Base-by-base conservation (phyloP, 2,797 vertebrate genomes). In the Mormyrops boulengeri region DNA sequence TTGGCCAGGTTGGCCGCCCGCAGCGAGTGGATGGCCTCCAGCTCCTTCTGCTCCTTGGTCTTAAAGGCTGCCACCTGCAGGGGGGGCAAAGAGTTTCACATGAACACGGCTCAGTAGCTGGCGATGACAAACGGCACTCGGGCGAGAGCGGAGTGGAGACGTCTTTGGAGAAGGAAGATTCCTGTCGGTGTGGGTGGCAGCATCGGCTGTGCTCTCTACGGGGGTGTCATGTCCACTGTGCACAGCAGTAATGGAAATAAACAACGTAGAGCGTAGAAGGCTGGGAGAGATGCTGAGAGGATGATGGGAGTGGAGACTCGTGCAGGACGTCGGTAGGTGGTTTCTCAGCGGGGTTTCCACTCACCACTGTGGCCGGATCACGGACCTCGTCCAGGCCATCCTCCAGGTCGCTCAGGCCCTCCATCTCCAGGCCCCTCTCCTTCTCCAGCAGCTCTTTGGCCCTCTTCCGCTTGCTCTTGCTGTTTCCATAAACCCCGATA, bases 401-500 rank as follows among this genome's bases (percentile, higher is more conserved):
- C 55, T 99, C 98, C 89, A 97, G 94, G 91, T 99, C 98, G 86
- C 98, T 98, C 73, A 98, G 91, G 19, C 96, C 93, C 50, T 99
- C 98, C 55, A 97, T 94, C 89, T 99, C 98, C 17, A 97, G 96
- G 9, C 97, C 97, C 19, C 98, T 95, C 92, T 99, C 98, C 92
- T 98, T 98, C 94, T 99, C 98, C 95, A 99, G 94, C 47, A 99
- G 92, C 94, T 99, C 98, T 91, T 98, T 99, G 0, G 96, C 97
- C 38, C 97, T 97, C 94, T 97, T 98, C 53, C 98, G 93, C 90
- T 98, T 98, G 84, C 97, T 99, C 93, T 98, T 98, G 91, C 98
- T 97, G 95, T 97, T 98, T 22, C 97, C 97, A 1, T 99, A 99
- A 66, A 99, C 93, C 0, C 99, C 98, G 5, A 99, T 98, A 92